phyloP scores from a whole-genome alignment of 2,113 vertebrate genomes.

The Chaenocephalus aceratus region DNA sequence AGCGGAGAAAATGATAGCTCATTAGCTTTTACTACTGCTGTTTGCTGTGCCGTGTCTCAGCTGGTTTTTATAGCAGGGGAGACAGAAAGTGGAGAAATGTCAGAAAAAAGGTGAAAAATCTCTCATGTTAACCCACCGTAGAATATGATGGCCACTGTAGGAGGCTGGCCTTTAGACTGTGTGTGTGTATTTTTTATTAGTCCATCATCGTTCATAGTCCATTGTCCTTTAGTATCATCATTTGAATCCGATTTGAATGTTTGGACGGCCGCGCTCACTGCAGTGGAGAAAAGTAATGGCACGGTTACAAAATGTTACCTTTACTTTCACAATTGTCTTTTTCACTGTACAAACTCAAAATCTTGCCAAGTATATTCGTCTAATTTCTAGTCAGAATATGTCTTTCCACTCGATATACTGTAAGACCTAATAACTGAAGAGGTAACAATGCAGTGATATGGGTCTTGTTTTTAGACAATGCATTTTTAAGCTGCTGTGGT shows the following conservation, averaged over 20 bases:
- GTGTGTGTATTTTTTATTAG: slow-evolving; percentile 56
- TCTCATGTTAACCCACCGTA: slow-evolving; percentile 48
- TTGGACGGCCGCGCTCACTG: slow-evolving; percentile 53
- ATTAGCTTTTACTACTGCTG: slow-evolving; percentile 75
- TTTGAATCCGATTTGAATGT: slow-evolving; percentile 55
- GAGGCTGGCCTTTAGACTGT: slow-evolving; percentile 60
- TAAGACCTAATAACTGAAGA: too few relatives aligned
- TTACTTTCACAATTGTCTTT: slow-evolving; percentile 35
- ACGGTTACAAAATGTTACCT: background rate
- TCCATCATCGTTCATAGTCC: slow-evolving; percentile 62
- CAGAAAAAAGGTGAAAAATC: slow-evolving; percentile 61
- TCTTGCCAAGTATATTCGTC: too few relatives aligned
- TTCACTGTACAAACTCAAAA: too few relatives aligned
- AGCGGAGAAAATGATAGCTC: slow-evolving; percentile 74
- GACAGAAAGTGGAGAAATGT: slow-evolving; percentile 59
- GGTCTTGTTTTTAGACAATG: too few relatives aligned
- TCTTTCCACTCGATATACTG: too few relatives aligned
- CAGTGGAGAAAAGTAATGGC: slow-evolving; percentile 42
- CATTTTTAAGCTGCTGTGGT: too few relatives aligned
- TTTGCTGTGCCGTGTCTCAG: slow-evolving; percentile 55
- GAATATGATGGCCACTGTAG: slow-evolving; percentile 56
- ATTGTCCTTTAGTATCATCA: slow-evolving; percentile 65
- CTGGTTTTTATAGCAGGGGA: slow-evolving; percentile 58
- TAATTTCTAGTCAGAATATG: too few relatives aligned
- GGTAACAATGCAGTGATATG: too few relatives aligned